Base-by-base conservation (phyloP, 2,113 vertebrate species). In the Hepsetus odoe region DNA sequence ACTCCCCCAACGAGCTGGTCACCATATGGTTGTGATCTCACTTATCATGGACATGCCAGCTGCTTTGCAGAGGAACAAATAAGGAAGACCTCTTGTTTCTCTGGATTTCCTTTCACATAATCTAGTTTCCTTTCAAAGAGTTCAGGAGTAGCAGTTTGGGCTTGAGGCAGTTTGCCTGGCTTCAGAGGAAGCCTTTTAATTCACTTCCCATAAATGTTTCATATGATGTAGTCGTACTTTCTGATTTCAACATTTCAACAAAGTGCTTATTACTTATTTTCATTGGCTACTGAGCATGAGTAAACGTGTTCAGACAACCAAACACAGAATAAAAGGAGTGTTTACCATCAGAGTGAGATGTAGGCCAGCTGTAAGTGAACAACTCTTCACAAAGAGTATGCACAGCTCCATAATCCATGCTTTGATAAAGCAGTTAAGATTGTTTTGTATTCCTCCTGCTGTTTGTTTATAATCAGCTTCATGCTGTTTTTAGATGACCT, bases 401-500 rank as follows among this genome's bases (percentile, higher is more conserved):
- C 32, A 9, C 35, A 62, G 61, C 33, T 38, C 8, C 22, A n/a
- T 33, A 9, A 35, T 38, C 38, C 32, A 65, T 65, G 26, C 61
- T 12, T 35, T 65, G 61, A 64, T 35, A 16, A 65, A 65, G 38
- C 22, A 22, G 18, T 20, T 65, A 18, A n/a, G 61, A 65, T 12
- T 65, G 61, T 33, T 38, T 12, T 20, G n/a, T 38, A 51, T 58
- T 56, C 35, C 40, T n/a, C 22, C 49, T 55, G 32, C 32, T 53
- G 51, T 22, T 55, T 51, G 18, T 51, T 75, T 33, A 18, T 38
- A 32, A 30, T 53, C 10, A 33, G 33, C n/a, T 26, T 38, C 46
- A 38, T 24, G 40, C 20, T 66, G 22, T 28, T 76, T 67, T 76
- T 55, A 40, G 46, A 66, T 67, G 62, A 12, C 16, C 46, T 66